Base-by-base conservation (phyloP, 2,113 vertebrate species). In the Indicator maculatus region DNA sequence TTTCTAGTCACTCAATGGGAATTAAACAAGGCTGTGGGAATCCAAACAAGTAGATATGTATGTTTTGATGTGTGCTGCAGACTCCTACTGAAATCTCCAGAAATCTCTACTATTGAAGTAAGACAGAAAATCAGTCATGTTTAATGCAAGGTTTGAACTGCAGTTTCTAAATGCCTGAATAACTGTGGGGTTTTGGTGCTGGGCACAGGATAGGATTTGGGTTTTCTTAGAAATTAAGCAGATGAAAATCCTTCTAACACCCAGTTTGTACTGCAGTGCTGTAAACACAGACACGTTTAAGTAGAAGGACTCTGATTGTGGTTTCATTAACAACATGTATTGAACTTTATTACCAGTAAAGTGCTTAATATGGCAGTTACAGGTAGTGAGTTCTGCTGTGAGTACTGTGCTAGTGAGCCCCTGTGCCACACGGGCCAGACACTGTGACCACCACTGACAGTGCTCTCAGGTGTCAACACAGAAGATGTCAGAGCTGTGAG, bases 61-160 rank as follows among this genome's bases (percentile, higher is more conserved):
- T 65, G 39, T 88, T 95, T 78, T 90, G 77, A 87, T 86, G 36
- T 86, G 39, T 55, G n/a, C 8, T 92, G 83, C 61, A 84, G 73
- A 50, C 8, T 88, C 30, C 41, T 74, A 58, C 59, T 64, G 74
- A 83, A 90, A 65, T 67, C 53, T 92, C 41, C 36, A 90, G 36
- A 76, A 92, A 82, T 69, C 26, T 89, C 59, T 90, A 6, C 16
- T 4, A 44, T 0, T 84, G 44, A 95, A 93, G 21, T 60, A 63
- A 79, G 38, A 71, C 1, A 47, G 38, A 82, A 94, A 82, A 90
- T 72, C 58, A 30, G 76, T 67, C 27, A 72, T 39, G 47, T 86
- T 88, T 82, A 86, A 84, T n/a, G 45, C 6, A 88, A 83, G 23
- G 55, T 72, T 88, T 90, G 11, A 55, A 44, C 61, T 21, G 21